A percentile compares a stretch with the other conserved stretches of the same genome.
phyloP scores from a whole-genome alignment of 1,140 invertebrate species.

The Brachionus plicatilis region DNA sequence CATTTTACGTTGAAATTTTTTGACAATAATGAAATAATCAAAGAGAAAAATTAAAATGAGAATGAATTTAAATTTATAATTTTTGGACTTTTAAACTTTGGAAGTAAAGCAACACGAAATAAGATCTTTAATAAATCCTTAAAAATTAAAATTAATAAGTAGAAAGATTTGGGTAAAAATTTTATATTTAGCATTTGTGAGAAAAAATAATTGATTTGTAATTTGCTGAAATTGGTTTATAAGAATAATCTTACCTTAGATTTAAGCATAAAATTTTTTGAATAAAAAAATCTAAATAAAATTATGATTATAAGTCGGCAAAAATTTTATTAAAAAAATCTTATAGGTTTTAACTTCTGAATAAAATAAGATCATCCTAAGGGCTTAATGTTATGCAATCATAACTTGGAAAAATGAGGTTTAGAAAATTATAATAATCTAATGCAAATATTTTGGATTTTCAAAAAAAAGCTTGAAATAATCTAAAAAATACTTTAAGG shows the following conservation, averaged over 20 bases:
- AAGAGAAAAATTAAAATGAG: too few relatives aligned
- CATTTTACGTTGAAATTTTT: too few relatives aligned
- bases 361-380: background rate
- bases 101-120: too few relatives aligned
- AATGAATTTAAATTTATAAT: too few relatives aligned
- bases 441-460: background rate
- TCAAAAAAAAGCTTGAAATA: background rate
- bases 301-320: background rate
- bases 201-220: too few relatives aligned
- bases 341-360: background rate
- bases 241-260: background rate
- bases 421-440: background rate
- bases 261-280: background rate
- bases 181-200: too few relatives aligned
- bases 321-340: background rate
- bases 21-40: too few relatives aligned
- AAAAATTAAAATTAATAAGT: too few relatives aligned
- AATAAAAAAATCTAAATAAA: background rate
- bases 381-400: background rate
- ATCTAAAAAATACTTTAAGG: background rate
- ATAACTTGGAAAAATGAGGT: background rate
- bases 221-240: too few relatives aligned
- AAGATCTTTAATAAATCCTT: too few relatives aligned
- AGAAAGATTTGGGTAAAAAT: too few relatives aligned
- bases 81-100: too few relatives aligned